Percentiles rank a stretch among this genome's conserved stretches.
These are phyloP conservation scores for Connochaetes taurinus DNA, from an alignment of 2,113 vertebrate species.

Conservation along the genomic window DNA sequence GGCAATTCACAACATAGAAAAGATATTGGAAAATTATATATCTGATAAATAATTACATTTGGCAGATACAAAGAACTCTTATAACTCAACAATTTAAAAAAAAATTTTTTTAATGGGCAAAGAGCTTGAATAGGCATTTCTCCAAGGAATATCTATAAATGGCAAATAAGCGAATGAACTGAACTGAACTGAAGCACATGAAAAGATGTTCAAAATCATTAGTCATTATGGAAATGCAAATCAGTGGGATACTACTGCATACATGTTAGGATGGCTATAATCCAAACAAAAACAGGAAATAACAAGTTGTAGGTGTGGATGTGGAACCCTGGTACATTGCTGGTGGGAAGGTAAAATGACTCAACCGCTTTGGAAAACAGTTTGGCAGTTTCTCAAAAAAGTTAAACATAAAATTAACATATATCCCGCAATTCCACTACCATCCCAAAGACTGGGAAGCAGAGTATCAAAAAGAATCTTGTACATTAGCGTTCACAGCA, in stretches of 20 bases:
- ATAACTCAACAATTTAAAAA: neutral
- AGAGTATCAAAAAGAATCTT: neutral
- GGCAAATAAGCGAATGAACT: neutral
- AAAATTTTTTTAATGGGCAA: neutral
- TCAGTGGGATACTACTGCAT: neutral
- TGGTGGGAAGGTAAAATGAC: neutral
- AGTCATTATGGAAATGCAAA: neutral
- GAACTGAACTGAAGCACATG: neutral
- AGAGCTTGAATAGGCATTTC: neutral
- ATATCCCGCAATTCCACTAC: neutral
- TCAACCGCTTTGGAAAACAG: neutral
- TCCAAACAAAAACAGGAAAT: neutral
- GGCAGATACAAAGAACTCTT: neutral
- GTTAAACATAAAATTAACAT: neutral
- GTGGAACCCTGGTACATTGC: neutral
- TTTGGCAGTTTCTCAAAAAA: neutral
- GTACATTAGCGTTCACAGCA: neutral
- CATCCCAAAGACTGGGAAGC: neutral
- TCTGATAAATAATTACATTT: neutral
- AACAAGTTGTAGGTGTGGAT: neutral
- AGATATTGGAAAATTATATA: neutral
- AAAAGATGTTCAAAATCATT: neutral
- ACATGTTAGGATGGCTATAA: neutral
- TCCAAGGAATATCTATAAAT: neutral
- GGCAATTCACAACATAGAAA: neutral